Percentiles rank a stretch among this genome's conserved stretches.
These are phyloP conservation scores for Antennarius striatus DNA, from an alignment of 2,113 vertebrate species.

Conservation along the genomic window DNA sequence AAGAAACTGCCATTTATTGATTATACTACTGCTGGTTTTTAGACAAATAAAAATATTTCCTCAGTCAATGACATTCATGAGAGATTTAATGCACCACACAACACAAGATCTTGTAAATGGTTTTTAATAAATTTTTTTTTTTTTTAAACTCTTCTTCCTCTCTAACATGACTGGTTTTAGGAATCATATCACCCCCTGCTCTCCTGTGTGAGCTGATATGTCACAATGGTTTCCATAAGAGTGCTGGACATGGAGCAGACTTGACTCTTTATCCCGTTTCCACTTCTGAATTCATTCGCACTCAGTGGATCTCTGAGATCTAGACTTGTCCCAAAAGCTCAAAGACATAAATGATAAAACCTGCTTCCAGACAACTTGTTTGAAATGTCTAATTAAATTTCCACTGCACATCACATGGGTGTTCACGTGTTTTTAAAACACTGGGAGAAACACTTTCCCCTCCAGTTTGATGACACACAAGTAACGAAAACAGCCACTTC, in stretches of 20 bases:
- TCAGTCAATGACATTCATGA: not conserved
- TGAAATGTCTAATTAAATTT: constrained; percentile 50
- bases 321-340: constrained; percentile 52
- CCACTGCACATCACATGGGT: constrained; percentile 15
- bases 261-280: constrained; percentile 25
- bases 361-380: constrained; percentile 43
- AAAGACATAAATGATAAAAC: constrained; percentile 49
- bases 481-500: constrained; percentile 41
- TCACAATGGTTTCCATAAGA: constrained; percentile 58
- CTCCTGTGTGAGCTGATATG: constrained; percentile 70
- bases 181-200: constrained; percentile 61
- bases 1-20: constrained; percentile 12
- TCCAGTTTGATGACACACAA: constrained; percentile 39
- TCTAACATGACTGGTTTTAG: constrained; percentile 73
- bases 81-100: constrained; percentile 28
- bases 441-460: constrained; percentile 20
- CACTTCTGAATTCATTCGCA: constrained; percentile 17
- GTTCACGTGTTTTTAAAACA: constrained; percentile 14
- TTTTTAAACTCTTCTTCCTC: constrained; percentile 48
- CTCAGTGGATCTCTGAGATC: constrained; percentile 35
- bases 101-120: constrained; percentile 77
- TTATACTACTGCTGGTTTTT: constrained; percentile 3
- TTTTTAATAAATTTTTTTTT: constrained; percentile 77
- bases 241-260: constrained; percentile 47
- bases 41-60: constrained; percentile 18